These are phyloP conservation scores for Chironomus striatipennis DNA, from an alignment of 1,140 invertebrate species.

Conservation along the genomic window DNA sequence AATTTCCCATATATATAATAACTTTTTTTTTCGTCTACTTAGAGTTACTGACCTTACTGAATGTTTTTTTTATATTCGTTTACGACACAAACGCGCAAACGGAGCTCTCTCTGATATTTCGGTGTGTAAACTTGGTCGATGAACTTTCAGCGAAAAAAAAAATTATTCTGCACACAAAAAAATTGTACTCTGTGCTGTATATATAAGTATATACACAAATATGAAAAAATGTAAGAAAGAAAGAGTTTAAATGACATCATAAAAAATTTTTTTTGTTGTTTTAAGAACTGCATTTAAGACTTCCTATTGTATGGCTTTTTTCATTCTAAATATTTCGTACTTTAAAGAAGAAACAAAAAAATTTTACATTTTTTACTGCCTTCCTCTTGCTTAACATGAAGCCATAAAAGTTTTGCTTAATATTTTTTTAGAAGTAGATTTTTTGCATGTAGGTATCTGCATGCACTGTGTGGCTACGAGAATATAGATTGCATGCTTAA, in stretches of 20 bases:
- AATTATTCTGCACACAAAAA: background rate
- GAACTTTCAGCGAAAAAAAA: conserved; percentile 6
- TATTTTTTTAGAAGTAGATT: no score
- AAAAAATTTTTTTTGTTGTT: background rate
- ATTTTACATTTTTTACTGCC: no score
- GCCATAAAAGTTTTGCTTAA: no score
- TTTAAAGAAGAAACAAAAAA: no score
- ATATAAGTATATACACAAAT: background rate
- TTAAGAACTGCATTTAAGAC: no score
- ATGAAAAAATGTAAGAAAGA: background rate
- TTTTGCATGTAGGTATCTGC: no score
- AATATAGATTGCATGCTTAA: no score
- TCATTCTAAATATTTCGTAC: background rate
- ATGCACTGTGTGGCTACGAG: no score
- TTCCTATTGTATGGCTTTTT: background rate
- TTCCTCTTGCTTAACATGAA: no score
- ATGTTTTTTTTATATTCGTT: background rate
- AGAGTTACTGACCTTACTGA: background rate
- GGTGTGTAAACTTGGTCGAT: conserved; percentile 7
- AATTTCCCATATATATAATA: background rate
- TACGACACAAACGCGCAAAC: conserved; percentile 2
- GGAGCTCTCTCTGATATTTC: conserved; percentile 15
- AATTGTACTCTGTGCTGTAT: background rate
- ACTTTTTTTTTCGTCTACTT: background rate
- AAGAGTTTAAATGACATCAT: conserved; percentile 4